Evolutionary conservation across 1,140 invertebrate species (phyloP), one percentile per base, ranked within the genome.

Genomic region (Brachystomella parvula): DNA sequence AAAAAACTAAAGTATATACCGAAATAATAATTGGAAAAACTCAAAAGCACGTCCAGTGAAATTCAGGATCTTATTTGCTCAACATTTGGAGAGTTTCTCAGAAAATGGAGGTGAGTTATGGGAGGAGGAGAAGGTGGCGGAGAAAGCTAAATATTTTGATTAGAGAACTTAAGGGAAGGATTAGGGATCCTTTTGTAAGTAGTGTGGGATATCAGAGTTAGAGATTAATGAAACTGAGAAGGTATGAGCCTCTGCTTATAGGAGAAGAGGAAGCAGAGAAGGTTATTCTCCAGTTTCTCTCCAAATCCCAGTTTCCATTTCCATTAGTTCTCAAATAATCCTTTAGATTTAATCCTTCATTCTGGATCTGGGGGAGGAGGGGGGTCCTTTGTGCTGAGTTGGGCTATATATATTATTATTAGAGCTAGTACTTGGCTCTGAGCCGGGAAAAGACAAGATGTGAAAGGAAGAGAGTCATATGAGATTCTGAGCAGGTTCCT

Each of bases 241-340:
- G 12, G 24, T 53, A 24, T 19, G 6, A 39, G 35, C 35, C 19
- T 39, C 6, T 39, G 6, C 35, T 39, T 9, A 6, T 39, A 39
- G 6, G 6, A 39, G 19, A 19, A 24, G 21, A 9, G 49, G 24
- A 9, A 53, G 21, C 9, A 24, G 21, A n/a, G n/a, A n/a, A n/a
- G n/a, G n/a, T n/a, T 24, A 17, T 53, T 53, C 49, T 53, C 49
- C 49, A 53, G 12, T 53, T 53, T 53, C 49, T 53, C 24, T 53
- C 9, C 9, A 53, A 53, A 53, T 53, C 49, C 49, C 6, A 53
- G 12, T 53, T 39, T 53, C 49, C 49, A 53, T 53, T 53, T 53
- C 49, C 49, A 53, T 53, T 53, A 53, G 49, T 53, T 53, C 3
- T 26, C 9, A 53, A 53, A 53, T 53, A 53, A 53, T 53, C 49